Percentiles rank a stretch among this genome's conserved stretches.
phyloP scores from a whole-genome alignment of 1,140 invertebrate genomes.

The Notospermus geniculatus region DNA sequence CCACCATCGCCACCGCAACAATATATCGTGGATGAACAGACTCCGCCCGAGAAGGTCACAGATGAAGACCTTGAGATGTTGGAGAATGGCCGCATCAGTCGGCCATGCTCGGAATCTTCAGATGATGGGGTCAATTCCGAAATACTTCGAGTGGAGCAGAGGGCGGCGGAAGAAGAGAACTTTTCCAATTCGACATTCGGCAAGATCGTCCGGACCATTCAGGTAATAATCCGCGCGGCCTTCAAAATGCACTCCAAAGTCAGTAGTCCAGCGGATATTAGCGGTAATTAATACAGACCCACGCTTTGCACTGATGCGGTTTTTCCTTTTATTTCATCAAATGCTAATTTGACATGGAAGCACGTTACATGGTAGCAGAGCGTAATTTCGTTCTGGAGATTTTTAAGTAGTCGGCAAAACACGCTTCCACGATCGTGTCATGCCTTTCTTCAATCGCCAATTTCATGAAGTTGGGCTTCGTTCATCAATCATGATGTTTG shows the following conservation, averaged over 20 bases:
- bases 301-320: no score
- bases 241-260: no score
- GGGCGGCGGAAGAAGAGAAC: slow-evolving; percentile 25
- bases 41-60: slow-evolving; percentile 17
- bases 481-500: no score
- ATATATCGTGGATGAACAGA: slow-evolving; percentile 31
- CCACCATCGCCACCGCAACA: no score
- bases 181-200: slow-evolving; percentile 33
- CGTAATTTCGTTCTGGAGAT: slow-evolving; percentile 95
- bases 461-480: slow-evolving; percentile 52
- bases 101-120: slow-evolving; percentile 36
- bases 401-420: slow-evolving; percentile 98
- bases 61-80: slow-evolving; percentile 43
- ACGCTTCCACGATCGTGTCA: slow-evolving; percentile 98
- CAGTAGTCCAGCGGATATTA: no score
- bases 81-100: slow-evolving; percentile 49
- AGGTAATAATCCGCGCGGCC: no score
- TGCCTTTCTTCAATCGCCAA: no score
- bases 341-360: no score
- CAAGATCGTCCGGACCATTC: slow-evolving; percentile 44
- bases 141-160: slow-evolving; percentile 48
- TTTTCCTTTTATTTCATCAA: no score
- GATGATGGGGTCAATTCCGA: slow-evolving; percentile 45
- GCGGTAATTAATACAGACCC: no score
- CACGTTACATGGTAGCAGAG: slow-evolving; percentile 73